Evolutionary conservation across 1,140 invertebrate species (phyloP), one percentile per base, ranked within the genome.

Genomic region (Calliphora vicina): DNA sequence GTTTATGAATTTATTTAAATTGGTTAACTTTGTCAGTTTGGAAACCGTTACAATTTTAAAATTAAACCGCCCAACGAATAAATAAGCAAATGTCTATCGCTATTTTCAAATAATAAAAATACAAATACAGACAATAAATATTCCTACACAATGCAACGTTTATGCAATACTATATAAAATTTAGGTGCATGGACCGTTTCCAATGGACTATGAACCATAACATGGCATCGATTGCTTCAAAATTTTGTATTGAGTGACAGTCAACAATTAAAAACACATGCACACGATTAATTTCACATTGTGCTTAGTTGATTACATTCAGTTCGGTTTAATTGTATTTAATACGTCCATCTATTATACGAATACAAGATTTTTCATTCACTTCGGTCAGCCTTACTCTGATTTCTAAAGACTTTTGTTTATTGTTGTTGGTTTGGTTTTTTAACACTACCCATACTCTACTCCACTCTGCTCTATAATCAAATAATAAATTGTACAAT

Each of bases 201-300:
- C 23, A 67, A 67, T 67, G 61, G 61, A 67, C 61, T 67, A 23
- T 67, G n/a, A 67, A 67, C 61, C 23, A 23, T 23, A 67, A 67
- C 12, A 23, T 67, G n/a, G 0, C n/a, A 25, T 25, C 9, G n/a
- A 12, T 23, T 25, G n/a, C 23, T 67, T 23, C n/a, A 35, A 6
- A 23, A 23, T 23, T 6, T 25, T 15, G 10, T 57, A 57, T 15
- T 67, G 61, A 23, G 23, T 12, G 23, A 20, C 10, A 67, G 10
- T 67, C 61, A 67, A 67, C 23, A 67, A 67, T 67, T 67, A 67
- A 67, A 67, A 67, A 5, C 61, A 67, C 61, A 67, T 23, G 61
- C 61, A 67, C n/a, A 67, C 50, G 5, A 57, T 17, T 57, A 57
- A 57, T 5, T 57, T 5, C 2, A n/a, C 2, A n/a, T 57, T 67